A percentile compares a stretch with the other conserved stretches of the same genome.
Conservation (phyloP, 2,888 invertebrate species). For the Rhingia campestris region DNA sequence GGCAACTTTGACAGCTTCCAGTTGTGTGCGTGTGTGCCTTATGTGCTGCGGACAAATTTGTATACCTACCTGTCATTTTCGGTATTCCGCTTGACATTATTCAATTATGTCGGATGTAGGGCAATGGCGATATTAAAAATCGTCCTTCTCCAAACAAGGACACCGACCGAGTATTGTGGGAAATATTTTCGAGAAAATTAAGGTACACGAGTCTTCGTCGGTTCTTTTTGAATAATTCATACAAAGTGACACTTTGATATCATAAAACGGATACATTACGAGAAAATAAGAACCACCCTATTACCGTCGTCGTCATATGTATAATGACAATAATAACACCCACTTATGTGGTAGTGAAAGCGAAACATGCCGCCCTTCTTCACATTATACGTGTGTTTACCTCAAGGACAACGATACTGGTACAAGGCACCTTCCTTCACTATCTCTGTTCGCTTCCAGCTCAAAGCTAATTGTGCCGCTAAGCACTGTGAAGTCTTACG, state of each 20-base stretch:
- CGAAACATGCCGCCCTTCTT: neutral
- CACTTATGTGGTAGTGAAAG: slow-evolving; percentile 47
- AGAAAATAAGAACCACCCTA: slow-evolving; percentile 17
- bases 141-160: slow-evolving; percentile 19
- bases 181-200: slow-evolving; percentile 6
- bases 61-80: slow-evolving; percentile 28
- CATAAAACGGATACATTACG: slow-evolving; percentile 54
- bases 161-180: neutral
- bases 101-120: slow-evolving; percentile 45
- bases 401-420: slow-evolving; percentile 17
- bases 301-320: neutral
- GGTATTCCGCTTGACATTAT: slow-evolving; percentile 40
- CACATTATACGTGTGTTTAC: neutral
- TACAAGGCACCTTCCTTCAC: slow-evolving; percentile 21
- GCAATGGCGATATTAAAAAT: slow-evolving; percentile 13
- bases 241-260: slow-evolving; percentile 63
- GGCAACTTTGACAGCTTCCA: slow-evolving; percentile 49
- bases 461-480: slow-evolving; percentile 69
- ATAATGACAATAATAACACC: slow-evolving; percentile 63
- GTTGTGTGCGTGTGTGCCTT: neutral
- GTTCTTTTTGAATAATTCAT: slow-evolving; percentile 58
- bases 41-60: slow-evolving; percentile 26
- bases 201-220: slow-evolving; percentile 24
- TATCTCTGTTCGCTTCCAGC: slow-evolving; percentile 36
- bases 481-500: slow-evolving; percentile 58